phyloP scores from a whole-genome alignment of 2,113 vertebrate species.

The Actinemys pallida region DNA sequence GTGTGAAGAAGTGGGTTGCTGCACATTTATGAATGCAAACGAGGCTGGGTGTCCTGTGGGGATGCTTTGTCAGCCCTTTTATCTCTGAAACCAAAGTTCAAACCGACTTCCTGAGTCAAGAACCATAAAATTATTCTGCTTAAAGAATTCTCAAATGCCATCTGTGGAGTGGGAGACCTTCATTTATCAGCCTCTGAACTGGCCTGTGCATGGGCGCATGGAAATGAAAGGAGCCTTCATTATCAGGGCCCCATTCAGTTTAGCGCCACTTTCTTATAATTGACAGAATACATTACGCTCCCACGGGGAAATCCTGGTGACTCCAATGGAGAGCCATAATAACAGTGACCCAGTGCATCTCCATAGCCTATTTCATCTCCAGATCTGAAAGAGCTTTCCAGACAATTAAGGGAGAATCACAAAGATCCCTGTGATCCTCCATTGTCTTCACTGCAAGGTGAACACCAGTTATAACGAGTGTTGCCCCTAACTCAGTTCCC shows the following conservation, averaged over 20 bases:
- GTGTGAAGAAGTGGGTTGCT: slow-evolving; percentile 56
- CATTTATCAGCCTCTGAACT: slow-evolving; percentile 42
- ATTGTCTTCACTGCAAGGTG: not conserved
- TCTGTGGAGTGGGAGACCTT: slow-evolving; percentile 28
- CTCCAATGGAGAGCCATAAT: slow-evolving; percentile 18
- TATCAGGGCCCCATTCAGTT: slow-evolving; percentile 27
- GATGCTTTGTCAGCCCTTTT: slow-evolving; percentile 76
- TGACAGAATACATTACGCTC: slow-evolving; percentile 45
- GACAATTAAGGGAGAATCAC: not conserved
- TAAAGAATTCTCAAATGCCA: slow-evolving; percentile 69
- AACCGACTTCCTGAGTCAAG: slow-evolving; percentile 72
- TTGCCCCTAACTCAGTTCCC: not conserved
- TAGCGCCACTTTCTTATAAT: not conserved
- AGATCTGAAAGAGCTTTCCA: slow-evolving; percentile 14
- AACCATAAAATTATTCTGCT: slow-evolving; percentile 71
- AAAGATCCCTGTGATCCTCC: not conserved
- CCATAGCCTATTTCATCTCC: not conserved
- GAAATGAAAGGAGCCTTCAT: slow-evolving; percentile 55
- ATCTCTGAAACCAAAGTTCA: slow-evolving; percentile 79
- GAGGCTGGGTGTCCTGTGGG: slow-evolving; percentile 61
- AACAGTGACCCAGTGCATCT: not conserved
- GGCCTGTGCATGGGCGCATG: not conserved
- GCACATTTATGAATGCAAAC: slow-evolving; percentile 74
- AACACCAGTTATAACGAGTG: not conserved
- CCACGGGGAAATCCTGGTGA: slow-evolving; percentile 3